Conservation (phyloP, 2,113 vertebrate species). For the Zapornia atra region DNA sequence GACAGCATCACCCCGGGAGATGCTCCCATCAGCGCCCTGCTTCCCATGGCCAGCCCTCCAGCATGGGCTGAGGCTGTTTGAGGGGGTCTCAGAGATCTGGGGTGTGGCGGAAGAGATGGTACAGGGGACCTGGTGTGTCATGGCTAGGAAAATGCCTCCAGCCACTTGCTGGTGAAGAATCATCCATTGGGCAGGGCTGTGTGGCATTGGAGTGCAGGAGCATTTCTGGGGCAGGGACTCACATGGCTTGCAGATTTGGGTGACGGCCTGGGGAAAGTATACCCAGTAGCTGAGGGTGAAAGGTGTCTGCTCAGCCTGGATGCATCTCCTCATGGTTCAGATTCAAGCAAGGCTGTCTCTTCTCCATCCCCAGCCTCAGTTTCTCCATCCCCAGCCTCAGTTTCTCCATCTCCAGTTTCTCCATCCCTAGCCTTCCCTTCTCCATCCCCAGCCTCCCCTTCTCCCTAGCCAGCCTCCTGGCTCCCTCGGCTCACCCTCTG, state of each 20-base stretch:
- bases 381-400: background rate
- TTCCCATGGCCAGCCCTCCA: fast-evolving
- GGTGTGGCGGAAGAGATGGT: background rate
- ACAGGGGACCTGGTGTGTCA: background rate
- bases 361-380: background rate
- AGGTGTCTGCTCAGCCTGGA: background rate
- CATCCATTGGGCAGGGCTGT: background rate
- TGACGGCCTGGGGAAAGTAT: background rate
- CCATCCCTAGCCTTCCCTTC: background rate
- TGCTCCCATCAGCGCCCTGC: background rate
- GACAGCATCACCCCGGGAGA: fast-evolving
- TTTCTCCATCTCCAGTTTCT: background rate
- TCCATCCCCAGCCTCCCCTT: background rate
- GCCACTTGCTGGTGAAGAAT: background rate
- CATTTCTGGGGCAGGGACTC: background rate
- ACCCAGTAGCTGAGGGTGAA: fast-evolving
- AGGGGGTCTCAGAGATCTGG: background rate
- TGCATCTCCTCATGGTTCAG: background rate
- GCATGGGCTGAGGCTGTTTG: background rate
- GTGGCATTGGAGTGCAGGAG: background rate
- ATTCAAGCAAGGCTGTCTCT: background rate
- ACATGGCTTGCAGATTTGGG: fast-evolving
- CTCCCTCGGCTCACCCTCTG: background rate
- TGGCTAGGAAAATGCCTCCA: background rate
- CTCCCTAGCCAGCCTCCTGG: background rate